Conservation (phyloP, 2,888 invertebrate genomes). For the Penaeus monodon region DNA sequence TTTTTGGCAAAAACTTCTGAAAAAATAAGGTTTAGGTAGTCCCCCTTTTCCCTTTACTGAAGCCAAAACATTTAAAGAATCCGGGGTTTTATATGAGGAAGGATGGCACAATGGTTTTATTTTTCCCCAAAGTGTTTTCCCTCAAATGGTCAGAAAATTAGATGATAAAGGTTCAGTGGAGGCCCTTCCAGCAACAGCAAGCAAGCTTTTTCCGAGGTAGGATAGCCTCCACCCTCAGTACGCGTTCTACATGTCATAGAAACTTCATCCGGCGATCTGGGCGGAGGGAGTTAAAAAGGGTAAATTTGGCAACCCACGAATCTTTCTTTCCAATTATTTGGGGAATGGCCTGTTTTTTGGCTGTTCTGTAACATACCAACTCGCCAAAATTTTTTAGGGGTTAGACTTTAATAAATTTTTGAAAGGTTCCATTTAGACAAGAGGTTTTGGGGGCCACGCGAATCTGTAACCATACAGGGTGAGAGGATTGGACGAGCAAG, state of each 20-base stretch:
- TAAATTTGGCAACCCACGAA: slow-evolving; percentile 53
- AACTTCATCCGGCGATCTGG: slow-evolving; percentile 56
- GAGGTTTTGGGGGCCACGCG: slow-evolving; percentile 40
- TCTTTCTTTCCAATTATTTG: slow-evolving; percentile 51
- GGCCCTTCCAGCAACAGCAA: slow-evolving; percentile 40
- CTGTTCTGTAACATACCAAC: slow-evolving; percentile 63
- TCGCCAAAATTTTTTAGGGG: slow-evolving; percentile 48
- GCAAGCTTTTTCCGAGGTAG: slow-evolving; percentile 45
- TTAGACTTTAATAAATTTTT: slow-evolving; percentile 44
- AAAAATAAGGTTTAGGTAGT: slow-evolving; percentile 34
- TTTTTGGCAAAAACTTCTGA: slow-evolving; percentile 40
- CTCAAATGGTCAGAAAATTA: slow-evolving; percentile 50
- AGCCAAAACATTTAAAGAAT: slow-evolving; percentile 45
- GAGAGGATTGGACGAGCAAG: not conserved
- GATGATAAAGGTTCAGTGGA: slow-evolving; percentile 45
- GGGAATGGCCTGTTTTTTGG: slow-evolving; percentile 55
- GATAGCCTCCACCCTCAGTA: slow-evolving; percentile 45
- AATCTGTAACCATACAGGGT: slow-evolving; percentile 51
- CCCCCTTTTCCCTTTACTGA: slow-evolving; percentile 49
- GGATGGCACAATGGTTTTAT: slow-evolving; percentile 58
- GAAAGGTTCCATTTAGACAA: slow-evolving; percentile 43
- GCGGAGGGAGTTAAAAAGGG: slow-evolving; percentile 52
- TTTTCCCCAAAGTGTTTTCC: slow-evolving; percentile 39
- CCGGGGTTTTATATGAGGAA: slow-evolving; percentile 36
- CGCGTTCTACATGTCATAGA: slow-evolving; percentile 48